Evolutionary conservation across 2,797 vertebrate species (phyloP), one percentile per base, ranked within the genome.

Genomic region (Pseudochromis fuscus): DNA sequence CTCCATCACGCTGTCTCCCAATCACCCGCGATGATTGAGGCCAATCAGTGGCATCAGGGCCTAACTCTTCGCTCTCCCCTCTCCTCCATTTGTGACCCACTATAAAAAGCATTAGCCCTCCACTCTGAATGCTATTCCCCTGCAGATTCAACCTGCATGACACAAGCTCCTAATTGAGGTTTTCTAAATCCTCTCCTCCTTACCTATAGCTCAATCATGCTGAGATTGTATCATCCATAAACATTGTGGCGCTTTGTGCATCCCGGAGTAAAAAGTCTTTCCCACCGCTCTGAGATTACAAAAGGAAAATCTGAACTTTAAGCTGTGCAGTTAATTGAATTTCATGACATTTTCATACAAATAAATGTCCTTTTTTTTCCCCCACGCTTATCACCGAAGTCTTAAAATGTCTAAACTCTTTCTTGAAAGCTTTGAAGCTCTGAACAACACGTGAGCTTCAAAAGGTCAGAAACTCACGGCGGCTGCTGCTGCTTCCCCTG

Each of bases 11-110:
- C 81, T 56, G 64, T 75, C 71, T 82, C 66, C 73, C 84, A 88
- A 86, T 91, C 89, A 87, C 35, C 72, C 44, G 1, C 31, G 0
- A 75, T 89, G 84, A 91, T 82, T 89, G 87, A 85, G 83, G 83
- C 87, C 90, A 91, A 91, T 91, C 89, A 92, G 81, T 28, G 35
- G 64, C 67, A 81, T 82, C 82, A 28, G 71, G 30, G 33, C 19
- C 59, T 1, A 19, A 73, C 33, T 77, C 72, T 82, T 55, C 63
- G 78, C 63, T 70, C 67, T 58, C 56, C 53, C 52, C 51, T 79
- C 85, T 75, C 69, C 52, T 73, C 68, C 68, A 74, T 90, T 75
- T 86, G 53, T 82, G 77, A 80, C 83, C 83, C 67, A 67, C 56
- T 87, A 82, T 84, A 71, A 42, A 69, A 67, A 60, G 63, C 82